Evolutionary conservation across 2,888 invertebrate species (phyloP), one percentile per base, ranked within the genome.

Genomic region (Lepidochrysops patricia): DNA sequence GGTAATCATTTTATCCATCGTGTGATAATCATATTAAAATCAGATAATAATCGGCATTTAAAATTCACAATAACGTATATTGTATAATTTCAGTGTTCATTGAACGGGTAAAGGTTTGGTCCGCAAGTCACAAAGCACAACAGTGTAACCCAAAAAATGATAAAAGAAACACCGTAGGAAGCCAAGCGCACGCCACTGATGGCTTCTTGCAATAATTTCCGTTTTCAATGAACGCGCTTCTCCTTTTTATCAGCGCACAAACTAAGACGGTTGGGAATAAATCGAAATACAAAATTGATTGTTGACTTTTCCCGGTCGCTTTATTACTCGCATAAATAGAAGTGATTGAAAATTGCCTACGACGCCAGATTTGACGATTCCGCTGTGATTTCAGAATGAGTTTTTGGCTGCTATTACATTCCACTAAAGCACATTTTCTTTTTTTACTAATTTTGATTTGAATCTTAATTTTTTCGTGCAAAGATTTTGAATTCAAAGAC

Each of bases 221-320:
- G 90, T 80, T 88, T 80, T 79, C 84, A 89, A 88, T 89, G 88
- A 89, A 72, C 77, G 82, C 80, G 79, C 80, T 87, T 85, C 85
- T 85, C 82, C 88, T 88, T 88, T 88, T 88, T 89, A 88, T 88
- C 87, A 84, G 72, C 84, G 80, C 80, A 82, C 84, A 81, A 88
- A 89, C 89, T 88, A 86, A 79, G 87, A 85, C 84, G 87, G 84
- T 81, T 82, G 82, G 86, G 84, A 88, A 87, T 88, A 88, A 88
- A 89, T 89, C 86, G 89, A 88, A 89, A 89, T 88, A 89, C 87
- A 86, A 89, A 90, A 89, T 89, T 88, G 89, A 89, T 89, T 89
- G 89, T 89, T 89, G 89, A 86, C 85, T 82, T 85, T 85, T 80
- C 82, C 87, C 85, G 82, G 84, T 72, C 80, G 84, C 80, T 88